A percentile compares a stretch with the other conserved stretches of the same genome.
Evolutionary conservation across 1,140 invertebrate species (phyloP).

Genomic region (Dryas iulia): DNA sequence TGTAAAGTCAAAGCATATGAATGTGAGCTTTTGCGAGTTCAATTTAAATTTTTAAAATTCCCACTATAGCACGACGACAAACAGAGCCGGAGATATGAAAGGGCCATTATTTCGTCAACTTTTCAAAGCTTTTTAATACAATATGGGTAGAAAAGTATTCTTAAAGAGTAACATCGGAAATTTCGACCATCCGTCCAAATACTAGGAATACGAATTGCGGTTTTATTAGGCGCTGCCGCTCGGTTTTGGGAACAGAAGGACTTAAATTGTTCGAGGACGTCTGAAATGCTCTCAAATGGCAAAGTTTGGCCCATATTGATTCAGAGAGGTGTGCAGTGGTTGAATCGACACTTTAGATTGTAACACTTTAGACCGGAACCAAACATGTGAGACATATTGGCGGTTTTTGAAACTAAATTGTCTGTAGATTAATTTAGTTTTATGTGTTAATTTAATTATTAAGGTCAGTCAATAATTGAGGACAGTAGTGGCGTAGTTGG

Average conservation of each 20-base stretch:
- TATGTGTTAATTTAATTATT: too few species aligned
- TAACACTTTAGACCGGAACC: neutral
- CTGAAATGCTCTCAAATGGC: conserved; percentile 20
- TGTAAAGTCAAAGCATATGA: conserved; percentile 6
- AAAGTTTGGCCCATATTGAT: conserved; percentile 18
- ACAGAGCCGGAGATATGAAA: conserved; percentile 13
- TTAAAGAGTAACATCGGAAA: conserved; percentile 2
- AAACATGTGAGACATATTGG: neutral
- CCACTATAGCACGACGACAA: conserved; percentile 14
- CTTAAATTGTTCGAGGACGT: conserved; percentile 25
- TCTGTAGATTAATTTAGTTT: too few species aligned
- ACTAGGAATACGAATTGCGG: conserved; percentile 22
- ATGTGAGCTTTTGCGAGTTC: conserved; percentile 1
- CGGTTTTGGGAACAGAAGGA: conserved; percentile 18
- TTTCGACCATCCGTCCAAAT: conserved; percentile 15
- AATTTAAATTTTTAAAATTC: conserved; percentile 19
- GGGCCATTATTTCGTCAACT: conserved; percentile 15
- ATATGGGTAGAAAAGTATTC: conserved; percentile 5
- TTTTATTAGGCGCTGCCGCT: conserved; percentile 12
- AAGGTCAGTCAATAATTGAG: too few species aligned
- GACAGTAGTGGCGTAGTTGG: too few species aligned
- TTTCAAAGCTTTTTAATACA: conserved; percentile 9
- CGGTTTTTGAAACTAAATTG: neutral
- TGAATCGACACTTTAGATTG: neutral
- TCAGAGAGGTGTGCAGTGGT: conserved; percentile 8